These are phyloP conservation scores for Barnardius zonarius DNA, from an alignment of 2,113 vertebrate genomes.

Conservation along the genomic window DNA sequence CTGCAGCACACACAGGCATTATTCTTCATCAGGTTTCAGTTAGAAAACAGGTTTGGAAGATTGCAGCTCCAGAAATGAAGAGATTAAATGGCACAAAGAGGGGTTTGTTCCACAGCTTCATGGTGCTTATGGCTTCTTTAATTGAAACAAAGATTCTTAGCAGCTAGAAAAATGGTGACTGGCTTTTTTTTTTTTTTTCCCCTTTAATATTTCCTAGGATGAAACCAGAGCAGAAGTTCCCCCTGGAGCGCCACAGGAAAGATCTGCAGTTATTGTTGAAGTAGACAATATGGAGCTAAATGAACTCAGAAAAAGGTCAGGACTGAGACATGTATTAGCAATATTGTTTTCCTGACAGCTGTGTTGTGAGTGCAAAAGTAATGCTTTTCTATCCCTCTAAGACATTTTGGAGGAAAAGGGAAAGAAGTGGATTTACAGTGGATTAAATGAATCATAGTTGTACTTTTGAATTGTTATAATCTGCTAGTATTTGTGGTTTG, in stretches of 20 bases:
- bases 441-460: background rate
- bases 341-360: conserved; percentile 24
- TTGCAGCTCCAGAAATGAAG: background rate
- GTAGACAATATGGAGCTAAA: conserved; percentile 71
- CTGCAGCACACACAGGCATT: background rate
- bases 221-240: conserved; percentile 76
- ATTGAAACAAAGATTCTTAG: background rate
- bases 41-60: background rate
- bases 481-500: background rate
- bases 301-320: conserved; percentile 82
- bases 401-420: background rate
- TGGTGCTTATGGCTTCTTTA: background rate
- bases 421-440: background rate
- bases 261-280: conserved; percentile 64
- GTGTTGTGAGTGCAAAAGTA: background rate
- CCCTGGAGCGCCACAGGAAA: conserved; percentile 86
- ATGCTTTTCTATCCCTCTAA: background rate
- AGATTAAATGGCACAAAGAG: background rate
- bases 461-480: background rate
- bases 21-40: background rate
- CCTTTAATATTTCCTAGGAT: conserved; percentile 66
- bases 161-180: background rate
- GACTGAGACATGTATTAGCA: background rate
- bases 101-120: background rate
- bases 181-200: background rate